Evolutionary conservation across 2,888 invertebrate species (phyloP).

Genomic region (Minunthozetes semirufus): DNA sequence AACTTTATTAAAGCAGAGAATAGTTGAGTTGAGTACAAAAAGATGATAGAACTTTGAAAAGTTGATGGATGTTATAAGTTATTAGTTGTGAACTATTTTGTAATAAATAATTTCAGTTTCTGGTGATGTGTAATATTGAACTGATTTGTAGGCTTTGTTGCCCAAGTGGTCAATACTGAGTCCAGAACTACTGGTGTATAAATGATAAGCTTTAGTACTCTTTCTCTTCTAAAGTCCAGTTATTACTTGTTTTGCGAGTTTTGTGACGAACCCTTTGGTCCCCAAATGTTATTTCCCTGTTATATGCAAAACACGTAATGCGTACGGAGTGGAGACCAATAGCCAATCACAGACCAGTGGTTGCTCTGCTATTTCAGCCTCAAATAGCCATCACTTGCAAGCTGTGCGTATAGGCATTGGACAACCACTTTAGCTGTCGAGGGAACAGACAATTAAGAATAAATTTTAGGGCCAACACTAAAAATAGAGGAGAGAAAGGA

Average conservation of each 20-base stretch:
- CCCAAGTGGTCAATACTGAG: slow-evolving; percentile 11
- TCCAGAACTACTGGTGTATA: slow-evolving; percentile 1
- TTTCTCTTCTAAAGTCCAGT: slow-evolving; percentile 11
- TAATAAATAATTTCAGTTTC: slow-evolving; percentile 5
- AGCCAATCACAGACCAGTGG: slow-evolving; percentile 3
- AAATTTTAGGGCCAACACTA: neutral
- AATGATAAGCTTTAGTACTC: neutral
- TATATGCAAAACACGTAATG: slow-evolving; percentile 26
- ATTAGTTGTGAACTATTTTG: neutral
- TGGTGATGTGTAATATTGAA: neutral
- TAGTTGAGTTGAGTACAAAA: neutral
- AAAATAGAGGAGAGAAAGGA: neutral
- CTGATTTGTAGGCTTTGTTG: slow-evolving; percentile 9
- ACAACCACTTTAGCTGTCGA: slow-evolving; percentile 26
- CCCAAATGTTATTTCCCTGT: slow-evolving; percentile 18
- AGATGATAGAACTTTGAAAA: neutral
- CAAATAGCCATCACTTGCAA: slow-evolving; percentile 10
- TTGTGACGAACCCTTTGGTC: slow-evolving; percentile 5
- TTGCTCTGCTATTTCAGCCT: neutral
- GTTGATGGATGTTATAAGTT: neutral
- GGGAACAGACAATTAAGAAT: neutral
- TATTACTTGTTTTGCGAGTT: slow-evolving; percentile 1
- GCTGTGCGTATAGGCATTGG: slow-evolving; percentile 18
- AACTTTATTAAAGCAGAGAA: neutral
- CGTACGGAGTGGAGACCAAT: neutral